phyloP scores from a whole-genome alignment of 2,888 invertebrate genomes.

The Oxyscelio sp. region DNA sequence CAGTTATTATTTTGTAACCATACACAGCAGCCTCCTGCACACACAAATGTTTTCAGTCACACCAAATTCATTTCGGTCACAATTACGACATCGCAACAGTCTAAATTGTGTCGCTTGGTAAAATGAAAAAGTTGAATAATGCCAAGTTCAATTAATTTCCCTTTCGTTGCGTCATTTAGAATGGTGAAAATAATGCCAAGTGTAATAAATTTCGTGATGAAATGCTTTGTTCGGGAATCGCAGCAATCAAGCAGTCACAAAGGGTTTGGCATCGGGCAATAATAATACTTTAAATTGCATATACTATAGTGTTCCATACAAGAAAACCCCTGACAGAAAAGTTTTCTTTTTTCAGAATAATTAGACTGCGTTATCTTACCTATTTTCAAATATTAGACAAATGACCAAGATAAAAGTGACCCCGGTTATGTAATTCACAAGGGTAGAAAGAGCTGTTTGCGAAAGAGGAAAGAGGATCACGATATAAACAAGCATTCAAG shows the following conservation, averaged over 20 bases:
- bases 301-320: too few species aligned
- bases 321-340: too few species aligned
- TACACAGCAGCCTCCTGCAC: too few species aligned
- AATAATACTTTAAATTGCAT: neutral
- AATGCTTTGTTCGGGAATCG: slow-evolving; percentile 23
- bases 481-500: slow-evolving; percentile 56
- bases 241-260: neutral
- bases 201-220: slow-evolving; percentile 34
- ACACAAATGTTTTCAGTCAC: too few species aligned
- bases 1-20: too few species aligned
- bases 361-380: too few species aligned
- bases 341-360: too few species aligned
- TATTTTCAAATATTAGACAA: too few species aligned
- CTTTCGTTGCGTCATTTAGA: slow-evolving; percentile 16
- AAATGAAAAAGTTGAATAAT: slow-evolving; percentile 9
- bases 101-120: slow-evolving; percentile 7
- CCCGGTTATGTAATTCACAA: too few species aligned
- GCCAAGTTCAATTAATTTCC: slow-evolving; percentile 42
- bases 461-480: slow-evolving; percentile 16
- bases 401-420: too few species aligned
- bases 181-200: slow-evolving; percentile 30
- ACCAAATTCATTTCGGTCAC: neutral
- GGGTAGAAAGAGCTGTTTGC: too few species aligned
- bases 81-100: neutral
- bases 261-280: neutral